Evolutionary conservation across 1,140 invertebrate species (phyloP), one percentile per base, ranked within the genome.

Genomic region (Euwallacea similis): DNA sequence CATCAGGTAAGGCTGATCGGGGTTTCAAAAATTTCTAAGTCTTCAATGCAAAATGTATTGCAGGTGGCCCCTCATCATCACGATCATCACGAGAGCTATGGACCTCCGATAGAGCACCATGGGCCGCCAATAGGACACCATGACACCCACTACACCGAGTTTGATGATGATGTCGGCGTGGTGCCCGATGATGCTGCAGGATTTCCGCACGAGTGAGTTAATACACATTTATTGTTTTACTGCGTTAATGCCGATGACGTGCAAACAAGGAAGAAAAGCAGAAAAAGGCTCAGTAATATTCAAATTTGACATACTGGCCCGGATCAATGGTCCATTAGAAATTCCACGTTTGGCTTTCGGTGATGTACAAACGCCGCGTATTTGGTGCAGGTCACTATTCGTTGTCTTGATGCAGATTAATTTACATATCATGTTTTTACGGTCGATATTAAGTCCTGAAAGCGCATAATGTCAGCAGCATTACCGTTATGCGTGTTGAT

Each of bases 1-100:
- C 88, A 89, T 79, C 83, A 86, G 76, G 84, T 81, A 68, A 42
- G 63, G 11, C 21, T 9, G 3, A 58, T 0, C 0, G 21, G 4
- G 4, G 4, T 33, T 33, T 2, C 1, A 33, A 33, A 33, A 50
- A 13, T 2, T 2, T 2, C 6, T 6, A 50, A 50, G 1, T 50
- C 6, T 50, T 50, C 10, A 50, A 33, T 33, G 21, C 1, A 33
- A 33, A 4, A 33, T 33, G 21, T 33, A 33, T 33, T 56, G 7
- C 13, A 60, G 60, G 42, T 59, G 15, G 53, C 50, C n/a, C 62
- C 55, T 42, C 67, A 69, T 58, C 60, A 70, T 42, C 60, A 70
- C 47, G 42, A 71, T 58, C 69, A 71, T 13, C 62, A 65, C 43
- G 69, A 71, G 15, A 33, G 43, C 15, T 55, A 73, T 16, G 69